phyloP scores from a whole-genome alignment of 2,113 vertebrate species.

The Emydura subglobosa region DNA sequence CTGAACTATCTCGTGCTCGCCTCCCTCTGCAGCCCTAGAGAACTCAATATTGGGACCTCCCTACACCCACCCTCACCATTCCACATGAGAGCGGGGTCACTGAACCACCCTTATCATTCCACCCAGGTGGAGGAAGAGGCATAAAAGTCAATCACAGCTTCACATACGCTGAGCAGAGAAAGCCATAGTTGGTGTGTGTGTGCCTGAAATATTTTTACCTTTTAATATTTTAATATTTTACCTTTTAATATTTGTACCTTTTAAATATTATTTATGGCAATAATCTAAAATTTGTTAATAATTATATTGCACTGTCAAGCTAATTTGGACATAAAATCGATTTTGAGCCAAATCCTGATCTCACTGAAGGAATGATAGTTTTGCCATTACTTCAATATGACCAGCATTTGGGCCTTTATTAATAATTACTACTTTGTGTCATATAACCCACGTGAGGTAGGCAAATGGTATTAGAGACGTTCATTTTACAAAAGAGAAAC shows the following conservation, averaged over 20 bases:
- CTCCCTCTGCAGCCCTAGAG: too few relatives aligned
- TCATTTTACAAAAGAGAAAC: constrained; percentile 35
- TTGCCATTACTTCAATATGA: neutral
- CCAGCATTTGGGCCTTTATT: neutral
- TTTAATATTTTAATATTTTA: too few relatives aligned
- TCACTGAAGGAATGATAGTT: neutral
- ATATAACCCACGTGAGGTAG: neutral
- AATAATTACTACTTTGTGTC: neutral
- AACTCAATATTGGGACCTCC: too few relatives aligned
- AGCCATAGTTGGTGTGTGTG: too few relatives aligned
- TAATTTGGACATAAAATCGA: neutral
- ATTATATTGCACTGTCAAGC: neutral
- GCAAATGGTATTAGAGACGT: neutral
- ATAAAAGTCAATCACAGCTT: too few relatives aligned
- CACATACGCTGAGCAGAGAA: too few relatives aligned
- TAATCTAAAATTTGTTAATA: neutral
- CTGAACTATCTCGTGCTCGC: too few relatives aligned
- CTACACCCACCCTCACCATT: too few relatives aligned
- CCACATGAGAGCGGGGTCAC: too few relatives aligned
- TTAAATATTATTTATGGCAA: neutral
- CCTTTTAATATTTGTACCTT: neutral
- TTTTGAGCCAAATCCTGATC: neutral
- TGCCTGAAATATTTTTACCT: too few relatives aligned
- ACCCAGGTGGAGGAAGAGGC: too few relatives aligned
- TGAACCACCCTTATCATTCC: too few relatives aligned